Percentiles rank a stretch among this genome's conserved stretches.
Evolutionary conservation across 2,113 vertebrate genomes (phyloP).

Genomic region (Pontoporia blainvillei): DNA sequence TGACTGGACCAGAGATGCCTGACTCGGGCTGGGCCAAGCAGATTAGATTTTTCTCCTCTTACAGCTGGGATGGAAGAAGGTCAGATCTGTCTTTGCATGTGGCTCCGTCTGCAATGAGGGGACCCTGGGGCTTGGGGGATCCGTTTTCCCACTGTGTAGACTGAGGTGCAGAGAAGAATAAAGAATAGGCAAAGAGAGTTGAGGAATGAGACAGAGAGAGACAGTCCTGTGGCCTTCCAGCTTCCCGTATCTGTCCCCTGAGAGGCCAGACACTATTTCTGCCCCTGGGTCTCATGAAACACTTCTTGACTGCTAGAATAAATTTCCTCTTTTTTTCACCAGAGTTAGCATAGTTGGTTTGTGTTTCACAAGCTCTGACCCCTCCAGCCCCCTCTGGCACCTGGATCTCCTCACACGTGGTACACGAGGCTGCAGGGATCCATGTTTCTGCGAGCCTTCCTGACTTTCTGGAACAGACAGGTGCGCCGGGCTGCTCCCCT

Average conservation of each 20-base stretch:
- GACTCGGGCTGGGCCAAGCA: background rate
- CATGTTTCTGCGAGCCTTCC: accelerated
- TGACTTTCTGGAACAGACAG: background rate
- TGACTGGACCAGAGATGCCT: background rate
- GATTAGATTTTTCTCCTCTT: background rate
- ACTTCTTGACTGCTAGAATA: background rate
- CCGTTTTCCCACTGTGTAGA: background rate
- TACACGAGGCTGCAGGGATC: background rate
- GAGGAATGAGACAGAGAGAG: background rate
- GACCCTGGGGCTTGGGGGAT: background rate
- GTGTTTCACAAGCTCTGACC: background rate
- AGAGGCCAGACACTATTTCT: background rate
- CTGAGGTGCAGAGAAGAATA: background rate
- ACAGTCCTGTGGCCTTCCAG: background rate
- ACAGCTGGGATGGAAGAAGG: background rate
- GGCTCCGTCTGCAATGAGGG: background rate
- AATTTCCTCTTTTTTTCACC: background rate
- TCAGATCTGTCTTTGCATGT: background rate
- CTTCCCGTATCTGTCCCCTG: background rate
- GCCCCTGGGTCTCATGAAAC: background rate
- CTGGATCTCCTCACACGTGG: background rate
- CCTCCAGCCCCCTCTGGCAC: background rate
- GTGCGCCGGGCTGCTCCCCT: accelerated
- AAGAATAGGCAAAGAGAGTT: background rate
- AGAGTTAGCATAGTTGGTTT: background rate